phyloP scores from a whole-genome alignment of 2,797 vertebrate species.

The Liasis olivaceus region DNA sequence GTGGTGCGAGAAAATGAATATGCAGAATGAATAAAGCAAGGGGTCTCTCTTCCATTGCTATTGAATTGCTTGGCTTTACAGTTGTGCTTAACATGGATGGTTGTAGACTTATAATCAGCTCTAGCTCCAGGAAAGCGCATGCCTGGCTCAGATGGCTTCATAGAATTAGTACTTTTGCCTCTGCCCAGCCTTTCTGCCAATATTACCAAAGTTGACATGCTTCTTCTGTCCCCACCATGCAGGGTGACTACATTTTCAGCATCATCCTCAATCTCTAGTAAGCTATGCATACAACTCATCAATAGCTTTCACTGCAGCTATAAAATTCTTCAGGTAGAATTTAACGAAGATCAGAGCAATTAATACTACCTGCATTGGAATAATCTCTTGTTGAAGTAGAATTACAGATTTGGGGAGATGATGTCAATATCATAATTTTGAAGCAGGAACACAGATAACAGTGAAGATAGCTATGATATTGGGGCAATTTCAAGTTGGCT shows the following conservation, averaged over 20 bases:
- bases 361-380: conserved; percentile 28
- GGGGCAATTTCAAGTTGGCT: not conserved
- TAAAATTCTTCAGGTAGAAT: conserved; percentile 41
- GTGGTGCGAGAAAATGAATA: not conserved
- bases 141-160: conserved; percentile 32
- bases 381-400: conserved; percentile 41
- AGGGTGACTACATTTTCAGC: conserved; percentile 57
- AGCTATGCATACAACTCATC: conserved; percentile 41
- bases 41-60: not conserved
- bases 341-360: conserved; percentile 11
- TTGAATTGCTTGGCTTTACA: conserved; percentile 21
- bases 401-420: conserved; percentile 44
- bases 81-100: conserved; percentile 30
- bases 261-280: conserved; percentile 9
- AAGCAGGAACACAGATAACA: conserved; percentile 42
- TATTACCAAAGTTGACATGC: conserved; percentile 30
- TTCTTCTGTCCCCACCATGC: conserved; percentile 15
- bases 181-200: conserved; percentile 35
- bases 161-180: conserved; percentile 38
- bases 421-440: conserved; percentile 43
- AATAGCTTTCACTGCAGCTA: conserved; percentile 14
- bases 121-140: conserved; percentile 37
- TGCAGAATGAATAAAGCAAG: not conserved
- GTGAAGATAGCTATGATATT: not conserved
- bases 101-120: conserved; percentile 31